Conservation (phyloP, 2,113 vertebrate species). For the Alethe diademata region DNA sequence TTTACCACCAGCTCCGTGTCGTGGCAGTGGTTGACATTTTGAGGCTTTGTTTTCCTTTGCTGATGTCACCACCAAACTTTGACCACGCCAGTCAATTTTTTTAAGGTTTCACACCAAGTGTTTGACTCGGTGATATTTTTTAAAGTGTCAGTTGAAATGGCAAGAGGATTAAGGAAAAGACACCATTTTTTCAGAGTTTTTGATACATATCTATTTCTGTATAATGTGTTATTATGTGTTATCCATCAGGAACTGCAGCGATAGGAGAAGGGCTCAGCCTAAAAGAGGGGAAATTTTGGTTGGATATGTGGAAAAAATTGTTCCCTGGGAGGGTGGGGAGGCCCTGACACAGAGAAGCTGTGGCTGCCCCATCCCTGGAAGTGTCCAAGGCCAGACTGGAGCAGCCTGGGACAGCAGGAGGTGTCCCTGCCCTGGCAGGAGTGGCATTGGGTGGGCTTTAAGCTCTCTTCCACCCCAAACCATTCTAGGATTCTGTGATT, state of each 20-base stretch:
- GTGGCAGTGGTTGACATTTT: neutral
- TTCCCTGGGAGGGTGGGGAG: neutral
- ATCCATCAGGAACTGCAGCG: neutral
- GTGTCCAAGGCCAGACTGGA: neutral
- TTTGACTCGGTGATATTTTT: neutral
- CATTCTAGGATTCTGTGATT: neutral
- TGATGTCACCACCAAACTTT: neutral
- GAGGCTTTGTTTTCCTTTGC: neutral
- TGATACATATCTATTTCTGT: neutral
- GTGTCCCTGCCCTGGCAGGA: neutral
- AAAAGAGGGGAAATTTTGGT: neutral
- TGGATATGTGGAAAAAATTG: neutral
- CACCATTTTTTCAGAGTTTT: neutral
- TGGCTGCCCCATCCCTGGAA: neutral
- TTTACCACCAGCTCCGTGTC: neutral
- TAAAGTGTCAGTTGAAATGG: neutral
- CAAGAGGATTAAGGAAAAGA: neutral
- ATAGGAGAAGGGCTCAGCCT: neutral
- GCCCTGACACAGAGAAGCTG: no score
- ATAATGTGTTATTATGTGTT: neutral
- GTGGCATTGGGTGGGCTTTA: neutral
- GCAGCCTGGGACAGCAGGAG: accelerated
- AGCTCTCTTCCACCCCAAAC: neutral
- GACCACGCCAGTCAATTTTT: neutral
- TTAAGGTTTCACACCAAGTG: neutral